Conservation (phyloP, 2,888 invertebrate genomes). For the Drosophila koepferae region DNA sequence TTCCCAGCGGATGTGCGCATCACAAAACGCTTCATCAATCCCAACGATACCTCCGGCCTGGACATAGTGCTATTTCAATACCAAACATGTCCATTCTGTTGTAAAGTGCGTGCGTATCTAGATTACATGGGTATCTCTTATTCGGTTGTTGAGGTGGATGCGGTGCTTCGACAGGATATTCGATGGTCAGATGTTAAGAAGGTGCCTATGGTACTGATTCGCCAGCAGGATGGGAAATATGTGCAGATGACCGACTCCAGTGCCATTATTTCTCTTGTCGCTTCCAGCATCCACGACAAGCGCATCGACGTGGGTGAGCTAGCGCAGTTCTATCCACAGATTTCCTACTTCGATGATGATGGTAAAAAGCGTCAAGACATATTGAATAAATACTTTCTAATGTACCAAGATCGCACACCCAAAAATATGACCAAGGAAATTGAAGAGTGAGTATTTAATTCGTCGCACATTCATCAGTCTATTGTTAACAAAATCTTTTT, state of each 20-base stretch:
- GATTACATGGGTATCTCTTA: conserved; percentile 97
- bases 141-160: conserved; percentile 98
- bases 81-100: conserved; percentile 98
- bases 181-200: conserved; percentile 98
- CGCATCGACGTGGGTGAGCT: conserved; percentile 88
- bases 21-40: conserved; percentile 88
- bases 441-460: conserved; percentile 86
- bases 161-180: conserved; percentile 95
- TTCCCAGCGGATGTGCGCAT: conserved; percentile 86
- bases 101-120: conserved; percentile 94
- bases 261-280: conserved; percentile 95
- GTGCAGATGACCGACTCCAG: conserved; percentile 97
- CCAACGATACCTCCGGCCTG: conserved; percentile 89
- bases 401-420: conserved; percentile 89
- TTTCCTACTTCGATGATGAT: conserved; percentile 88
- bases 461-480: too few relatives aligned
- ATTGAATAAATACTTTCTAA: conserved; percentile 94
- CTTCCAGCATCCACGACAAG: conserved; percentile 90
- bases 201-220: conserved; percentile 95
- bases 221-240: conserved; percentile 89
- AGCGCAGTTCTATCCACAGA: conserved; percentile 91
- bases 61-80: conserved; percentile 97
- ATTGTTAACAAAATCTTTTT: conserved; percentile 63
- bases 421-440: conserved; percentile 86
- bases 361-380: conserved; percentile 91